Evolutionary conservation across 1,140 invertebrate species (phyloP), one percentile per base, ranked within the genome.

Genomic region (Zaprionus ornatus): DNA sequence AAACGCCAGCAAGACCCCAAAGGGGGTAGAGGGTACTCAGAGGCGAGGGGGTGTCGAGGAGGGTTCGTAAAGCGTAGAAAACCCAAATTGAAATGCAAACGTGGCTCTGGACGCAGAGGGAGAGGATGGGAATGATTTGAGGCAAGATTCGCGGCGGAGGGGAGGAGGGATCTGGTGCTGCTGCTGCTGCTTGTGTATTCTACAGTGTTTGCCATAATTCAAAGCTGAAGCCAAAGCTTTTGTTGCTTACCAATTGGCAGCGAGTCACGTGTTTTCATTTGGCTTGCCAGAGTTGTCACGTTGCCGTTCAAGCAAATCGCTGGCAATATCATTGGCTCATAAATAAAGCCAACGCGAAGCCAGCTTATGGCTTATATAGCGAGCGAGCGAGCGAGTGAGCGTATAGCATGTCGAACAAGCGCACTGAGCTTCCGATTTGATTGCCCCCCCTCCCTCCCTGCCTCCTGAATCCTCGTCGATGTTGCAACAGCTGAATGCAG

Each of bases 31-130:
- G 21, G 19, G 64, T 73, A 55, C 62, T 59, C 60, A 67, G 65
- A 55, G 65, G 21, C 63, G 54, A n/a, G n/a, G n/a, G n/a, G n/a
- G n/a, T n/a, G n/a, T n/a, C 52, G 45, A 19, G 32, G n/a, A 62
- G 19, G 57, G 29, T 32, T 10, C 23, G 59, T 64, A 60, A 55
- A 79, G 67, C 74, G 59, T 52, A 68, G 32, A 70, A 88, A 81
- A 88, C 29, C 71, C 73, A 80, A 88, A 88, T 88, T 88, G 84
- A 88, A 88, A 87, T 88, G 84, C 80, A 87, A 88, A 84, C 84
- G 84, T 88, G 77, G 80, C 74, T 74, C 64, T 74, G 79, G 67
- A 12, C 19, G 19, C 9, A 6, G 3, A 6, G 3, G 45, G 45
- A 17, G 17, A 50, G 3, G 45, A n/a, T 4, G 10, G 45, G n/a